Conservation (phyloP, 2,797 vertebrate genomes). For the Lagorchestes hirsutus region DNA sequence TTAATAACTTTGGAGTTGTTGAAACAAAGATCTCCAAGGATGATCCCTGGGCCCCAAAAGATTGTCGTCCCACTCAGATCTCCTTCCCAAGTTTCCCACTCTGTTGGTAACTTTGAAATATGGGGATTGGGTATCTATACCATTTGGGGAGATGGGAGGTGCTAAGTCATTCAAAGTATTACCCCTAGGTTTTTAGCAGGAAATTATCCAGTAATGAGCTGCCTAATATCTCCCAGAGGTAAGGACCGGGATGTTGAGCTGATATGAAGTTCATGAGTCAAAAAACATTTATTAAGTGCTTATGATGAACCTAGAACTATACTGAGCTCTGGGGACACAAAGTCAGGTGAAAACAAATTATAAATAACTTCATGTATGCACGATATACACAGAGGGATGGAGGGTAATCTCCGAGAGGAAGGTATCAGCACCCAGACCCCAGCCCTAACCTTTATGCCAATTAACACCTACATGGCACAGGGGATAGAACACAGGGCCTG, state of each 20-base stretch:
- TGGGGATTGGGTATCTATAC: conserved; percentile 64
- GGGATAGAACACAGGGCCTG: not conserved
- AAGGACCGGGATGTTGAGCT: not conserved
- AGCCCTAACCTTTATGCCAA: not conserved
- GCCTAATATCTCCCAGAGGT: not conserved
- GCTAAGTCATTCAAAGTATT: conserved; percentile 67
- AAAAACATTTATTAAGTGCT: not conserved
- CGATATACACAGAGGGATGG: not conserved
- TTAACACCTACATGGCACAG: not conserved
- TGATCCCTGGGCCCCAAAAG: conserved; percentile 66
- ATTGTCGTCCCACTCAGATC: conserved; percentile 67
- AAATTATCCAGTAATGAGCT: conserved; percentile 24
- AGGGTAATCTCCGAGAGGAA: not conserved
- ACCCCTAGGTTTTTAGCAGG: conserved; percentile 50
- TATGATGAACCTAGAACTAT: not conserved
- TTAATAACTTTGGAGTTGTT: conserved; percentile 60
- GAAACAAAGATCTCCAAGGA: conserved; percentile 70
- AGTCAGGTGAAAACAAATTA: not conserved
- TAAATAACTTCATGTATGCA: not conserved
- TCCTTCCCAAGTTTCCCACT: conserved; percentile 70
- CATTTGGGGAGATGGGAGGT: conserved; percentile 63
- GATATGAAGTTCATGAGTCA: not conserved
- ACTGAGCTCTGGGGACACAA: not conserved
- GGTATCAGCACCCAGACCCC: not conserved
- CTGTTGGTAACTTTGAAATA: conserved; percentile 66